phyloP scores from a whole-genome alignment of 2,888 invertebrate species.

The Synanthedon formicaeformis region DNA sequence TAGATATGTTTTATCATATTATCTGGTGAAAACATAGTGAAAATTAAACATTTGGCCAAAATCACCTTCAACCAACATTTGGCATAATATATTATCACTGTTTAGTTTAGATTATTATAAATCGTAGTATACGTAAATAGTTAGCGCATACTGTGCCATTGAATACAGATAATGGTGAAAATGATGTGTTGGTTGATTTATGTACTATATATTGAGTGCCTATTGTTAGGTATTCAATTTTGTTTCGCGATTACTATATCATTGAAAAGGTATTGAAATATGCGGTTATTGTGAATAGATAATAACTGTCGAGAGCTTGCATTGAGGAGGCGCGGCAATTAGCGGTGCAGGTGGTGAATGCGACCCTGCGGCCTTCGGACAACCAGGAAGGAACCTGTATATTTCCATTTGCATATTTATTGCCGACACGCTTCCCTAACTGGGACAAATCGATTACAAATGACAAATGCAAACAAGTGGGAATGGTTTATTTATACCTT shows the following conservation, averaged over 20 bases:
- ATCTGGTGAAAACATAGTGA: too few relatives aligned
- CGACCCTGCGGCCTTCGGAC: constrained; percentile 47
- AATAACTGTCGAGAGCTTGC: constrained; percentile 47
- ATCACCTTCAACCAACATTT: too few relatives aligned
- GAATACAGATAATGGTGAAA: too few relatives aligned
- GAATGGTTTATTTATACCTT: background rate
- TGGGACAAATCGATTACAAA: constrained; percentile 26
- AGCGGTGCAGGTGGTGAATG: constrained; percentile 61
- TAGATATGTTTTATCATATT: too few relatives aligned
- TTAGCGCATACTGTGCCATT: too few relatives aligned
- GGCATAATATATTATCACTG: too few relatives aligned
- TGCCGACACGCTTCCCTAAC: constrained; percentile 33
- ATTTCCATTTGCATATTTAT: constrained; percentile 47
- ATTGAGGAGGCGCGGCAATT: constrained; percentile 53
- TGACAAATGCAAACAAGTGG: constrained; percentile 21
- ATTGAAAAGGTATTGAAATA: constrained; percentile 5
- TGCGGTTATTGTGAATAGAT: constrained; percentile 36
- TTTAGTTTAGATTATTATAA: too few relatives aligned
- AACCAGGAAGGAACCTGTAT: constrained; percentile 14
- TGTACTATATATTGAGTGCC: too few relatives aligned
- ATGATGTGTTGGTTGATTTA: too few relatives aligned
- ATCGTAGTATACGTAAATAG: too few relatives aligned
- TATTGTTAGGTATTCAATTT: too few relatives aligned
- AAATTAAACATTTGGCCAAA: too few relatives aligned
- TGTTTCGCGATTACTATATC: background rate